Conservation (phyloP, 2,888 invertebrate species). For the Synanthedon andrenaeformis region DNA sequence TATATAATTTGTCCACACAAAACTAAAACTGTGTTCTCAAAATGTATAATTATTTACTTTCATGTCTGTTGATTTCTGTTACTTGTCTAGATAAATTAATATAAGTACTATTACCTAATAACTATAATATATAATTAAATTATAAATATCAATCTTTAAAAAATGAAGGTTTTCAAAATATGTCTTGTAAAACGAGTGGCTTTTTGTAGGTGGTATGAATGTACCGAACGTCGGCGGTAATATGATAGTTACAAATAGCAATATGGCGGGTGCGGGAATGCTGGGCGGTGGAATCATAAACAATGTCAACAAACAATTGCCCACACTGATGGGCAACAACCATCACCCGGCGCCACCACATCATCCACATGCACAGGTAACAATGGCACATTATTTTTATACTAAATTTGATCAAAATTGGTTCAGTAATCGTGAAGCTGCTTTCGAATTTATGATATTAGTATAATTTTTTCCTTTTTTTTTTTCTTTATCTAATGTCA, state of each 20-base stretch:
- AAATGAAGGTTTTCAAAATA: no score
- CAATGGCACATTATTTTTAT: slow-evolving; percentile 3
- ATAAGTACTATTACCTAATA: no score
- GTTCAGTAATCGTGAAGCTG: background rate
- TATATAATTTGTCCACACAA: background rate
- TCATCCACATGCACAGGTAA: slow-evolving; percentile 64
- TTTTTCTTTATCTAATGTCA: no score
- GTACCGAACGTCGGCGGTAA: slow-evolving; percentile 73
- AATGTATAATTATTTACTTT: no score
- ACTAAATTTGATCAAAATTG: background rate
- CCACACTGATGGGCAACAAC: slow-evolving; percentile 73
- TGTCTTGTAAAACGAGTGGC: no score
- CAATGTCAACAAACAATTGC: slow-evolving; percentile 80
- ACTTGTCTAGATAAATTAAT: no score
- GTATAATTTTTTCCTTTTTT: no score
- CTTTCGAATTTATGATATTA: background rate
- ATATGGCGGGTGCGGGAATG: slow-evolving; percentile 76
- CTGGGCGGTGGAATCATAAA: slow-evolving; percentile 82
- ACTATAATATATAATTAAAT: no score
- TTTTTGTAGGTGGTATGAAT: slow-evolving; percentile 71
- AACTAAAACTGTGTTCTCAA: no score
- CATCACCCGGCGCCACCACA: slow-evolving; percentile 51
- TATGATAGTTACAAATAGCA: slow-evolving; percentile 86
- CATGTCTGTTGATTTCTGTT: no score
- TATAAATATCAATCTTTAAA: no score